phyloP scores from a whole-genome alignment of 2,113 vertebrate genomes.

The Neolamprologus modestus region DNA sequence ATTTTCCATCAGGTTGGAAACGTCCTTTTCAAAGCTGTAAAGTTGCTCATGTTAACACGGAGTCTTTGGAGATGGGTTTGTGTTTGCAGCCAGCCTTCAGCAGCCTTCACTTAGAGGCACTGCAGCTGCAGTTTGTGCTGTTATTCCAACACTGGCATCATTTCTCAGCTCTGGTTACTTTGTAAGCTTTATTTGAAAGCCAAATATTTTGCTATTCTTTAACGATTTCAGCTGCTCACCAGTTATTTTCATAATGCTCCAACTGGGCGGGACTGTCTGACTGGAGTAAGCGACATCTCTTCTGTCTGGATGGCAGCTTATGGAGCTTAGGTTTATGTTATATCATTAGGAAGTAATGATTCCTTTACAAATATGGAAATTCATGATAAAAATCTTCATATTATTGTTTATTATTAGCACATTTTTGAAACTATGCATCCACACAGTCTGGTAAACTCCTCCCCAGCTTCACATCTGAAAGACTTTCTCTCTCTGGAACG shows the following conservation, averaged over 20 bases:
- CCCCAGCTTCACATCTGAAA: background rate
- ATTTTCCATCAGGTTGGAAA: background rate
- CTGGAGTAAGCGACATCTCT: background rate
- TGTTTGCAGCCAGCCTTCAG: background rate
- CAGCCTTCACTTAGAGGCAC: background rate
- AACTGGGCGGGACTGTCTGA: background rate
- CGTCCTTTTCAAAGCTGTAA: background rate
- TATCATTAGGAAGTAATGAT: background rate
- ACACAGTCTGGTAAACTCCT: background rate
- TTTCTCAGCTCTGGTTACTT: background rate
- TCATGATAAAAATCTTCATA: background rate
- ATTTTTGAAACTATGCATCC: background rate
- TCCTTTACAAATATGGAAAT: background rate
- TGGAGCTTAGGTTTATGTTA: background rate
- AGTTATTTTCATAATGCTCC: background rate
- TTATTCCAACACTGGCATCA: background rate
- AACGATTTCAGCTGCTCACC: background rate
- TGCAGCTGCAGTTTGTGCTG: no score
- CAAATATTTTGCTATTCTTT: background rate
- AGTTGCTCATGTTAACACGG: background rate
- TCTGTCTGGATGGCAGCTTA: background rate
- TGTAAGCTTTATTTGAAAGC: background rate
- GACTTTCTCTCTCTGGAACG: background rate
- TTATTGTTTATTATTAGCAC: background rate
- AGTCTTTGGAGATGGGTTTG: background rate